Evolutionary conservation across 2,113 vertebrate species (phyloP).

Genomic region (Orientallactaga bullata): DNA sequence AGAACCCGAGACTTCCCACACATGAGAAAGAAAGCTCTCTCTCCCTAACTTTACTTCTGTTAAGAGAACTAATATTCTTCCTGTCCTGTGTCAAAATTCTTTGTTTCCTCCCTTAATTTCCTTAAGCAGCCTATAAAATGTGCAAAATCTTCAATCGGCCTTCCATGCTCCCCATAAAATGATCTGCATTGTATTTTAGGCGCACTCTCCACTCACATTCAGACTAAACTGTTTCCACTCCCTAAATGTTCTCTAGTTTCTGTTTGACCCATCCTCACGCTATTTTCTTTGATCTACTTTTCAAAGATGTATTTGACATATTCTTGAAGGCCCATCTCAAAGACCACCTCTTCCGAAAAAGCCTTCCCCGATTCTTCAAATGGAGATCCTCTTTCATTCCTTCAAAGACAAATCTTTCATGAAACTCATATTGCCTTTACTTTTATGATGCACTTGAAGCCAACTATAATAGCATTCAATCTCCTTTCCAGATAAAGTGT

Average conservation of each 20-base stretch:
- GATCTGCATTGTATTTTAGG: background rate
- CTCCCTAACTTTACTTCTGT: background rate
- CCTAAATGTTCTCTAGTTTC: background rate
- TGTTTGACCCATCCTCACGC: background rate
- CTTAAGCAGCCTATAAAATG: background rate
- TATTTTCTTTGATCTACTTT: background rate
- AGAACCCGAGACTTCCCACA: background rate
- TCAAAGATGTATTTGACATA: background rate
- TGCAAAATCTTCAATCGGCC: background rate
- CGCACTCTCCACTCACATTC: background rate
- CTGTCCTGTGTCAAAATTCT: background rate
- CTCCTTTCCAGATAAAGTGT: background rate
- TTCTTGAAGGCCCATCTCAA: background rate
- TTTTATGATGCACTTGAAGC: background rate
- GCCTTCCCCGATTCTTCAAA: background rate
- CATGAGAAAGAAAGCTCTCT: background rate
- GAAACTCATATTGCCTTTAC: background rate
- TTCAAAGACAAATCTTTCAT: slow-evolving; percentile 34
- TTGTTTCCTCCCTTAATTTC: background rate
- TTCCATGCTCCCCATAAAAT: background rate
- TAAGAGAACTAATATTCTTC: background rate
- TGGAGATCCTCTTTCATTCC: background rate
- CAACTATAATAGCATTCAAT: slow-evolving; percentile 1
- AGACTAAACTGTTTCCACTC: background rate
- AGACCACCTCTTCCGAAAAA: background rate